Conservation (phyloP, 2,888 invertebrate genomes). For the Morpho achilles region DNA sequence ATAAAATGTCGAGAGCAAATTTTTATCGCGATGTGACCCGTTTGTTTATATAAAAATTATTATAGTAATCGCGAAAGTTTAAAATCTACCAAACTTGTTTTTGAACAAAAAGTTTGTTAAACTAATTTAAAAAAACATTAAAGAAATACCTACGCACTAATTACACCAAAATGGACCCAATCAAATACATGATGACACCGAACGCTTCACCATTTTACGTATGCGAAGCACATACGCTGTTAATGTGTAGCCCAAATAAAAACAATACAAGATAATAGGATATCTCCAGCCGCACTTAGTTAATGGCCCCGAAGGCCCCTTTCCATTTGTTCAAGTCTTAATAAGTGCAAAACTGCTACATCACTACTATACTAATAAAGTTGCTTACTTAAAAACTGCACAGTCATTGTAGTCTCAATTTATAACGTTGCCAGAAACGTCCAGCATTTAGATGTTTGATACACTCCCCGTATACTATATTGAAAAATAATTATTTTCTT, state of each 20-base stretch:
- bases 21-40: no score
- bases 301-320: neutral
- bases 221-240: neutral
- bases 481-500: neutral
- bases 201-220: neutral
- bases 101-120: no score
- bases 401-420: conserved; percentile 1
- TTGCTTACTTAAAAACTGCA: conserved; percentile 8
- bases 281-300: conserved; percentile 1
- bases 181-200: no score
- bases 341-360: conserved; percentile 6
- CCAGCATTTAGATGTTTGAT: neutral
- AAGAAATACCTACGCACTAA: no score
- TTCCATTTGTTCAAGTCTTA: conserved; percentile 4
- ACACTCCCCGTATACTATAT: no score
- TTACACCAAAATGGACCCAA: no score
- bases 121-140: no score
- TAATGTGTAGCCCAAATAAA: neutral
- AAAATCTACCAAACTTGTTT: no score
- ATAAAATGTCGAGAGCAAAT: no score
- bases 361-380: conserved; percentile 7
- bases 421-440: conserved; percentile 1
- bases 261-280: conserved; percentile 10
- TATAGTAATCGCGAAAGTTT: no score
- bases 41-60: no score